These are phyloP conservation scores for Rhodeus uyekii DNA, from an alignment of 2,797 vertebrate genomes.

Conservation along the genomic window DNA sequence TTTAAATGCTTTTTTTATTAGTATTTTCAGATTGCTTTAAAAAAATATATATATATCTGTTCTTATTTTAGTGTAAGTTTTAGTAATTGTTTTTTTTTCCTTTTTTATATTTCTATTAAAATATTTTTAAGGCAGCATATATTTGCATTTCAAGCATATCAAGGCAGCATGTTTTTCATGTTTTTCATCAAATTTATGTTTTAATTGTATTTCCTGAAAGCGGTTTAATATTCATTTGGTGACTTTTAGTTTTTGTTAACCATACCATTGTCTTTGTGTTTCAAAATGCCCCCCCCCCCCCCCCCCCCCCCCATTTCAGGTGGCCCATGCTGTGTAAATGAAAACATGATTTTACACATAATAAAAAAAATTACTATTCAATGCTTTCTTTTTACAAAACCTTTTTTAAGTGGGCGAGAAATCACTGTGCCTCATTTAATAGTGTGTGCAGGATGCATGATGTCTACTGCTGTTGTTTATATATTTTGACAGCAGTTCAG, in stretches of 20 bases:
- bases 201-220: too few species aligned
- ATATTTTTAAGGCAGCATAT: not conserved
- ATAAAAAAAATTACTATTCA: not conserved
- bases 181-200: too few species aligned
- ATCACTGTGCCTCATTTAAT: not conserved
- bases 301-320: too few species aligned
- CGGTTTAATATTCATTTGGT: too few species aligned
- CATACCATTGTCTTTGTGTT: not conserved
- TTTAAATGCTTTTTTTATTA: not conserved
- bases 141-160: too few species aligned
- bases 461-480: not conserved
- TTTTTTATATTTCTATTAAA: too few species aligned
- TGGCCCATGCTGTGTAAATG: not conserved
- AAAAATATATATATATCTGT: not conserved
- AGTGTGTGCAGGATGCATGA: not conserved
- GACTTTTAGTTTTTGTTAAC: not conserved
- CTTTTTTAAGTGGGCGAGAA: not conserved
- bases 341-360: not conserved
- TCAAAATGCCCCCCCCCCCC: not conserved
- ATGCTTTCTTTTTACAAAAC: not conserved
- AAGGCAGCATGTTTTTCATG: not conserved
- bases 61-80: not conserved
- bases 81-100: not conserved
- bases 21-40: not conserved
- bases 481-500: not conserved